These are phyloP conservation scores for Nothoprocta perdicaria DNA, from an alignment of 2,113 vertebrate genomes.

Conservation along the genomic window DNA sequence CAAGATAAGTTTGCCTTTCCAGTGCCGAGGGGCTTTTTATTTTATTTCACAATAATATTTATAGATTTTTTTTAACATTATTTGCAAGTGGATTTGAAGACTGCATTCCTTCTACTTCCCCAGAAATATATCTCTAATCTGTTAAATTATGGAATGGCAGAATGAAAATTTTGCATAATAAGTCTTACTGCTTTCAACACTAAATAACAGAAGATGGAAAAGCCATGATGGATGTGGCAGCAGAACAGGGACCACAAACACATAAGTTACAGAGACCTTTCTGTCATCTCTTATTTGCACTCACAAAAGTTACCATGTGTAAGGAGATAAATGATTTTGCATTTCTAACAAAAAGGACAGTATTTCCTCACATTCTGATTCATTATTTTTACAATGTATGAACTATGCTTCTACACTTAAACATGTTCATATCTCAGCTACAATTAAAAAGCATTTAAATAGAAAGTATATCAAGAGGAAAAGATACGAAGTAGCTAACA, in stretches of 20 bases:
- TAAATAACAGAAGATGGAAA: not conserved
- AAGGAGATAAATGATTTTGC: not conserved
- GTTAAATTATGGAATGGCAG: not conserved
- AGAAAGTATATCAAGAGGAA: not conserved
- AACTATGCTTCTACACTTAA: not conserved
- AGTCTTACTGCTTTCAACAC: not conserved
- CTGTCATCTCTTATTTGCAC: not conserved
- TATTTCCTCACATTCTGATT: not conserved
- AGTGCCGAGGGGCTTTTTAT: not conserved
- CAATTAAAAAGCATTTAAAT: conserved; percentile 23
- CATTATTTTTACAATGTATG: not conserved
- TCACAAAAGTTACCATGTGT: not conserved
- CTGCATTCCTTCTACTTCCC: not conserved
- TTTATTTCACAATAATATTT: not conserved
- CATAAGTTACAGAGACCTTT: not conserved
- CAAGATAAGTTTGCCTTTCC: not conserved
- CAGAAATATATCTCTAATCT: not conserved
- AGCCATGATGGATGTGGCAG: not conserved
- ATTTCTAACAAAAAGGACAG: not conserved
- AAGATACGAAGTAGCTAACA: not conserved
- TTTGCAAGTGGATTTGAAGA: not conserved
- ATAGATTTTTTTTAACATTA: not conserved
- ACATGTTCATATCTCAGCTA: not conserved
- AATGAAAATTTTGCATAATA: not conserved
- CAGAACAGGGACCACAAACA: not conserved